Evolutionary conservation across 2,797 vertebrate genomes (phyloP).

Genomic region (Smutsia gigantea): DNA sequence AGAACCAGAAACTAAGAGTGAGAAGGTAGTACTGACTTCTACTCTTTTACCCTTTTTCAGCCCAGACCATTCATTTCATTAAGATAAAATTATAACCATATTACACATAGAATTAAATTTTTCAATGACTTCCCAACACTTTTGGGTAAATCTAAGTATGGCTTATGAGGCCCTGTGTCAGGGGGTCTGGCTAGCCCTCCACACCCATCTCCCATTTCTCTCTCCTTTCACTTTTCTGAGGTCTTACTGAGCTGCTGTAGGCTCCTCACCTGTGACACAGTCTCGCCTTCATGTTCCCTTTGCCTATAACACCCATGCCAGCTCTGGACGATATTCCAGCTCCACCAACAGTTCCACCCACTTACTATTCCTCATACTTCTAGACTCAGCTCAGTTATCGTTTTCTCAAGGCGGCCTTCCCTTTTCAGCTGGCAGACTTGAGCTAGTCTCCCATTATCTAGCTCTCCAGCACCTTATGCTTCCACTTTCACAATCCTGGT

Average conservation of each 20-base stretch:
- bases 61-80: neutral
- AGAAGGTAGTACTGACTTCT: neutral
- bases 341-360: neutral
- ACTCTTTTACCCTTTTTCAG: neutral
- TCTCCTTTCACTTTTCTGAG: neutral
- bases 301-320: neutral
- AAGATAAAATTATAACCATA: neutral
- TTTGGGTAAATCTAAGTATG: neutral
- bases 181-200: no score
- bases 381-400: neutral
- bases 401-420: neutral
- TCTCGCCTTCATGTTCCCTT: neutral
- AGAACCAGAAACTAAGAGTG: neutral
- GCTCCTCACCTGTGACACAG: neutral
- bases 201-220: neutral
- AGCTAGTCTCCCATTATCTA: neutral
- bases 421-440: neutral
- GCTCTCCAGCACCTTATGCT: neutral
- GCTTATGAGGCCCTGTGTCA: accelerated
- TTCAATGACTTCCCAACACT: neutral
- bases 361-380: neutral
- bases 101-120: neutral
- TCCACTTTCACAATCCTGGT: neutral
- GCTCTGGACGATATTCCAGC: neutral
- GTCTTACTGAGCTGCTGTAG: neutral